Percentiles rank a stretch among this genome's conserved stretches.
phyloP scores from a whole-genome alignment of 30 jellyfish, hydroid and myxozoan species.

The Cassiopea andromeda region DNA sequence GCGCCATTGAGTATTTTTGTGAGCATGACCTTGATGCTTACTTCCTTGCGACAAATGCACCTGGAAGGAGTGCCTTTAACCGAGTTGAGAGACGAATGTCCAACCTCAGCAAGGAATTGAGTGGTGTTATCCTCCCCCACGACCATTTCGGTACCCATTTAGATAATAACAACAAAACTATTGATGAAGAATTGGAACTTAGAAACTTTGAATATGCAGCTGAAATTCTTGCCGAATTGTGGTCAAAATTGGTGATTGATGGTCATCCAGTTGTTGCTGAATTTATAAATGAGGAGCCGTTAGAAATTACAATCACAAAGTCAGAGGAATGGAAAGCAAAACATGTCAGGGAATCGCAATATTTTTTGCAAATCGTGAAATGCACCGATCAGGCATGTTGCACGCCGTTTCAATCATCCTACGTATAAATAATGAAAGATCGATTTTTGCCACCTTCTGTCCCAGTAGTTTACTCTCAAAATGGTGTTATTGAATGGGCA shows the following conservation, averaged over 20 bases:
- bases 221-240: slow-evolving; percentile 60
- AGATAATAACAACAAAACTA: slow-evolving; percentile 58
- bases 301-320: slow-evolving; percentile 59
- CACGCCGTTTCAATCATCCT: slow-evolving; percentile 43
- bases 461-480: slow-evolving; percentile 65
- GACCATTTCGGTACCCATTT: slow-evolving; percentile 66
- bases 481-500: slow-evolving; percentile 64
- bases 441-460: slow-evolving; percentile 77
- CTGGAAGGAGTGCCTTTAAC: slow-evolving; percentile 71
- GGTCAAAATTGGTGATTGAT: slow-evolving; percentile 66
- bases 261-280: slow-evolving; percentile 75
- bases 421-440: slow-evolving; percentile 39
- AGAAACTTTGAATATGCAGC: slow-evolving; percentile 52
- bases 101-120: slow-evolving; percentile 65
- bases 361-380: slow-evolving; percentile 63
- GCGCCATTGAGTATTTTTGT: slow-evolving; percentile 69
- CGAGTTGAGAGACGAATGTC: slow-evolving; percentile 56
- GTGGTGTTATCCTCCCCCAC: slow-evolving; percentile 71
- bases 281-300: slow-evolving; percentile 51
- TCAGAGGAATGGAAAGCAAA: slow-evolving; percentile 59
- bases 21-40: slow-evolving; percentile 74
- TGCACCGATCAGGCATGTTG: slow-evolving; percentile 60
- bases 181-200: slow-evolving; percentile 62
- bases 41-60: slow-evolving; percentile 81
- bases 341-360: slow-evolving; percentile 64